Conservation (phyloP, 2,888 invertebrate genomes). For the Arenicola marina region DNA sequence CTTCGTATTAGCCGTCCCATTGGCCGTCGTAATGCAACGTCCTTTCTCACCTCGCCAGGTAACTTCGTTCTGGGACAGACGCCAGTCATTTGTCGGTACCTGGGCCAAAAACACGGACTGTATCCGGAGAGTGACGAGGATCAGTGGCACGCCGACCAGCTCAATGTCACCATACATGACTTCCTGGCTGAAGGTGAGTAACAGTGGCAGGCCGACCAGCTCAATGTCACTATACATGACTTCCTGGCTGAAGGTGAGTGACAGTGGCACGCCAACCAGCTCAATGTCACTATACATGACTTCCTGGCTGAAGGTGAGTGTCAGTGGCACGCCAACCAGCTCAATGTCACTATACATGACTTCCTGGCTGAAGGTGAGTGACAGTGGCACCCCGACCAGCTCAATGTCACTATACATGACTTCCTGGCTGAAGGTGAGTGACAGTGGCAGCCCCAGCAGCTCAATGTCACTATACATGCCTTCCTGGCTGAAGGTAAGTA, state of each 20-base stretch:
- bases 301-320: conserved; percentile 49
- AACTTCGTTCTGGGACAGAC: conserved; percentile 41
- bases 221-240: conserved; percentile 45
- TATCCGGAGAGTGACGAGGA: conserved; percentile 40
- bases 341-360: conserved; percentile 45
- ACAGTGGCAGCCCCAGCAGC: too few relatives aligned
- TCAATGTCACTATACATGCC: conserved; percentile 44
- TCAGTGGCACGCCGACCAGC: conserved; percentile 41
- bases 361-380: conserved; percentile 49
- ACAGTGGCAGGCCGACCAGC: conserved; percentile 44
- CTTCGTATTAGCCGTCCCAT: too few relatives aligned
- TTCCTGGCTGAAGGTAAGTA: conserved; percentile 49
- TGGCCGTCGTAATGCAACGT: too few relatives aligned
- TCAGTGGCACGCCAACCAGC: too few relatives aligned
- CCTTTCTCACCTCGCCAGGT: conserved; percentile 29
- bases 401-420: conserved; percentile 45
- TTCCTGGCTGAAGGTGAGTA: conserved; percentile 50
- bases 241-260: conserved; percentile 49
- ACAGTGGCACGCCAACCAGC: too few relatives aligned
- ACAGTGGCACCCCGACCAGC: too few relatives aligned
- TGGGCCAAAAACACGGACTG: conserved; percentile 45
- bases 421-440: conserved; percentile 49
- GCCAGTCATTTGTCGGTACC: conserved; percentile 41
- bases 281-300: conserved; percentile 45
- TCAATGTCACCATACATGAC: conserved; percentile 44